Base-by-base conservation (phyloP, 2,888 invertebrate genomes). In the Drosophila siamana region DNA sequence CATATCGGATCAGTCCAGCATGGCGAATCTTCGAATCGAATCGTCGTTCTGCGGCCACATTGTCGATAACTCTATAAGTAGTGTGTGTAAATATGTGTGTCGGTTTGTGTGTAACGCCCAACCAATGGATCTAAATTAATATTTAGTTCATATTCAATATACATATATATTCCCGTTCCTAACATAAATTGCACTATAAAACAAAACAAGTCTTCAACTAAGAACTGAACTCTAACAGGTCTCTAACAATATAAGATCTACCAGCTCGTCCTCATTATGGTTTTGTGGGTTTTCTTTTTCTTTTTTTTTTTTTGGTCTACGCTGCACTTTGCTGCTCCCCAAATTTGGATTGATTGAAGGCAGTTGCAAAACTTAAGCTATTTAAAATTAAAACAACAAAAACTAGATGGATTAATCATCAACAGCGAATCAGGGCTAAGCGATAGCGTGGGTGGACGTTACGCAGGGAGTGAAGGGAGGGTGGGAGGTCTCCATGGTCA, bases 271-370 rank as follows among this genome's bases (percentile, higher is more conserved):
- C 40, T 36, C 26, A 36, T 43, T 33, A 26, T 46, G 48, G 8
- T 44, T 30, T 7, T 26, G 3, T 19, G 19, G n/a, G 24, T 56
- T 9, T 51, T 51, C 48, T 15, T 16, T 11, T 24, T 52, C 54
- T 15, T 30, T 43, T 40, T 19, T 15, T 43, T 16, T 77, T 82
- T 83, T 83, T 83, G 86, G 83, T 86, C 80, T 83, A 83, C 60
- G 86, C 83, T 83, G 83, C 80, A 83, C n/a, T 16, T 55, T 76
- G 77, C 67, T 80, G 69, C 19, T 62, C 70, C 61, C 28, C 60
- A 62, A 47, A 16, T 36, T 36, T 28, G 28, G 43, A 43, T 38
- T 60, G 11, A 54, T 47, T 33, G 59, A 60, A 74, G 71, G 74
- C 74, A 75, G 75, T 74, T 70, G 55, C 51, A 61, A 44, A 59